Base-by-base conservation (phyloP, 2,888 invertebrate genomes). In the Lottia gigantea region DNA sequence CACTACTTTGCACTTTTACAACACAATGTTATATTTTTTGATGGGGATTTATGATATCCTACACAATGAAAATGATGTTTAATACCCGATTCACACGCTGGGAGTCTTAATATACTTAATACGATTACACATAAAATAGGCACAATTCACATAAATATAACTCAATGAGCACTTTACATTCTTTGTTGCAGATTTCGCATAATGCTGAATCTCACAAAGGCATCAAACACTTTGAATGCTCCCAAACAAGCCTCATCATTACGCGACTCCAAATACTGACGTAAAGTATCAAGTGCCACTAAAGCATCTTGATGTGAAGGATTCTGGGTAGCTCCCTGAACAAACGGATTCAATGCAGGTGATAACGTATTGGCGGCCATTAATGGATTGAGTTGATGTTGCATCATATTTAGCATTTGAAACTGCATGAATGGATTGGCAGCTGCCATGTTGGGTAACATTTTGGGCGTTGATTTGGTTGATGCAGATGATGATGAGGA, bases 311-410 rank as follows among this genome's bases (percentile, higher is more conserved):
- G 55, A 19, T 19, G 55, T 19, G 55, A 55, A 55, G 55, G 55
- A 55, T 55, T 55, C 23, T 55, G 55, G 55, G 55, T 55, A 23
- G 55, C 55, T 55, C 55, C 55, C 55, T 55, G 55, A 23, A 55
- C 23, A 55, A 55, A 55, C 23, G 55, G 55, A 55, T 55, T 55
- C 23, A 55, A 55, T 23, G 19, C 55, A 23, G 55, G 19, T 23
- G 55, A 55, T 23, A 55, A 14, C 12, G 19, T 55, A 23, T 55
- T 55, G 19, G 55, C 19, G 11, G 55, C 55, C 23, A 55, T 23
- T 23, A 55, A 23, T 12, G 55, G 55, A 55, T 55, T 55, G 11
- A 55, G 23, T 55, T 55, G 55, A 23, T 55, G 55, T 55, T 55
- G 55, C 55, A 55, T 55, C 55, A 55, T 55, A 23, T 55, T 55